A percentile compares a stretch with the other conserved stretches of the same genome.
Evolutionary conservation across 2,113 vertebrate species (phyloP).

Genomic region (Callocephalon fimbriatum): DNA sequence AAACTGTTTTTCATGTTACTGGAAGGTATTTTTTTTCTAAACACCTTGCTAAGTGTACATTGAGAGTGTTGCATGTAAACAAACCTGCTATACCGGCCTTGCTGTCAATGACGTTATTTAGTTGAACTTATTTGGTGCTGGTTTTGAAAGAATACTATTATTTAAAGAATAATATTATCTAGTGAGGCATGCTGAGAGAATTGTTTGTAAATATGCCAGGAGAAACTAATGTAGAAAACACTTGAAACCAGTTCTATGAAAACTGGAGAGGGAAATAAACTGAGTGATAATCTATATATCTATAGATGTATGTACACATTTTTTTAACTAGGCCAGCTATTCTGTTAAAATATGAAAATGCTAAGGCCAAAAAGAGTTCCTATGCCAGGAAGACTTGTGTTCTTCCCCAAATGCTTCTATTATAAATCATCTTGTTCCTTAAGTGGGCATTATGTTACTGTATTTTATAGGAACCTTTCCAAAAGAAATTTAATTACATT

Average conservation of each 20-base stretch:
- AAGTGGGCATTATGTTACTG: neutral
- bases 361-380: neutral
- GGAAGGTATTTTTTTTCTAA: neutral
- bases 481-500: neutral
- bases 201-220: neutral
- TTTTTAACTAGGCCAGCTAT: neutral
- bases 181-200: neutral
- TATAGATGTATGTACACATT: fast-evolving
- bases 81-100: neutral
- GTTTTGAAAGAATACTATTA: neutral
- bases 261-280: neutral
- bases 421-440: neutral
- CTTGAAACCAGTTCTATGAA: neutral
- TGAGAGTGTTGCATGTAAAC: neutral
- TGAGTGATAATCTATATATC: neutral
- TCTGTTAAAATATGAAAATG: neutral
- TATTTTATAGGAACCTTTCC: conserved; percentile 28
- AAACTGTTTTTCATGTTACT: neutral
- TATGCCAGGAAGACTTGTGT: neutral
- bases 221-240: neutral
- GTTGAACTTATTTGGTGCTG: neutral
- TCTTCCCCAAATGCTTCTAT: neutral
- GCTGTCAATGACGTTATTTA: neutral
- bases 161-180: neutral
- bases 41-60: neutral